Conservation (phyloP, 2,113 vertebrate genomes). For the Oceanodroma tethys region DNA sequence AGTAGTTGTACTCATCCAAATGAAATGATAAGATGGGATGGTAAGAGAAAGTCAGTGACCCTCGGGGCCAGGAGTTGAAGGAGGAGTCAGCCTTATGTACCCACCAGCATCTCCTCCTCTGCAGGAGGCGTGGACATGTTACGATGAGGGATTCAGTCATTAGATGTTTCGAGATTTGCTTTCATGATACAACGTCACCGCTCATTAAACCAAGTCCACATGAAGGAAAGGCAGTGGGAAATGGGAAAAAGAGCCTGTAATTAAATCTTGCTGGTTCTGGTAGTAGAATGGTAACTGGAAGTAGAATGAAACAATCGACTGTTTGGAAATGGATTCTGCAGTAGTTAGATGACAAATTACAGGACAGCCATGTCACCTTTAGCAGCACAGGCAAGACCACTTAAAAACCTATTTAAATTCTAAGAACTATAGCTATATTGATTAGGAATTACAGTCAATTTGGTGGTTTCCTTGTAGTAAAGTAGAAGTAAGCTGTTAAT, state of each 20-base stretch:
- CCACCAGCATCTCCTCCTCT: not conserved
- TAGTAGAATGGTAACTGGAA: no score
- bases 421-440: slow-evolving; percentile 25
- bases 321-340: not conserved
- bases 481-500: slow-evolving; percentile 8
- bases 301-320: not conserved
- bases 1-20: not conserved
- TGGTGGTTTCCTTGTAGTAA: not conserved
- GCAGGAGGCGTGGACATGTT: not conserved
- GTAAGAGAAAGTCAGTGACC: not conserved
- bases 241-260: not conserved
- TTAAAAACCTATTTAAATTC: not conserved
- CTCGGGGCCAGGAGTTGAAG: not conserved
- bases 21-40: not conserved
- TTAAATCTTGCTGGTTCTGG: not conserved
- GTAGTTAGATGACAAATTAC: not conserved
- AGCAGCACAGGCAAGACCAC: not conserved
- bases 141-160: not conserved
- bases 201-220: not conserved
- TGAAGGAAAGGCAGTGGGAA: not conserved
- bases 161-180: not conserved
- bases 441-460: slow-evolving; percentile 29
- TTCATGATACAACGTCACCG: not conserved
- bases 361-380: not conserved
- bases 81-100: not conserved